Evolutionary conservation across 2,797 vertebrate species (phyloP), one percentile per base, ranked within the genome.

Genomic region (Dendrocincla fuliginosa): DNA sequence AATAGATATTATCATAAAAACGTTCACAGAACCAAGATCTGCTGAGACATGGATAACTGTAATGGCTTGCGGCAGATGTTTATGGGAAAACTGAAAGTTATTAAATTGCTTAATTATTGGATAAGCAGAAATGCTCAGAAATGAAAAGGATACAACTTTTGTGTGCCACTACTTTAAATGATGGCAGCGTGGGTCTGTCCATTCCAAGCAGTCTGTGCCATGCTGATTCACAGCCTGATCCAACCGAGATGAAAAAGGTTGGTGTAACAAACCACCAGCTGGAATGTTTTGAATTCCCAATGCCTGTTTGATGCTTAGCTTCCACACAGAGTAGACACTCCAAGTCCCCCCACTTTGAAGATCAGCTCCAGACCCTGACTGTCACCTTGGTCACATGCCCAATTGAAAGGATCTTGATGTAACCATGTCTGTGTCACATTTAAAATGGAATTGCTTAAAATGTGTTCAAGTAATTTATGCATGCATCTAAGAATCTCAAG

Each of bases 311-410:
- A 50, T 55, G 68, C 64, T 56, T 85, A 73, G 77, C 50, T 83
- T 79, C 77, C 59, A 56, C 59, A 30, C 68, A 89, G 76, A 93
- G 73, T 84, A 63, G 80, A 59, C 63, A 57, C 67, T 46, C 71
- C 76, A 90, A 80, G 84, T 90, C 49, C 87, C 89, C 50, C 39
- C 27, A 33, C 92, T 92, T 91, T 89, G 84, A 94, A 79, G 90
- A 90, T 91, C 63, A 73, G 59, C 55, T 90, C 87, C 87, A 95
- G 90, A 91, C 39, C 81, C 68, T 76, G 33, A 32, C 87, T 89
- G 92, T 94, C 77, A 84, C 88, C 87, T 93, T 75, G 50, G 59
- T 76, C 87, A 73, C 64, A 68, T 83, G 57, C 32, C 73, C 71
- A 52, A 30, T n/a, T 55, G 84, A 94, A 86, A 83, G 50, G 33